A percentile compares a stretch with the other conserved stretches of the same genome.
These are phyloP conservation scores for Crotophaga sulcirostris DNA, from an alignment of 2,113 vertebrate genomes.

Conservation along the genomic window DNA sequence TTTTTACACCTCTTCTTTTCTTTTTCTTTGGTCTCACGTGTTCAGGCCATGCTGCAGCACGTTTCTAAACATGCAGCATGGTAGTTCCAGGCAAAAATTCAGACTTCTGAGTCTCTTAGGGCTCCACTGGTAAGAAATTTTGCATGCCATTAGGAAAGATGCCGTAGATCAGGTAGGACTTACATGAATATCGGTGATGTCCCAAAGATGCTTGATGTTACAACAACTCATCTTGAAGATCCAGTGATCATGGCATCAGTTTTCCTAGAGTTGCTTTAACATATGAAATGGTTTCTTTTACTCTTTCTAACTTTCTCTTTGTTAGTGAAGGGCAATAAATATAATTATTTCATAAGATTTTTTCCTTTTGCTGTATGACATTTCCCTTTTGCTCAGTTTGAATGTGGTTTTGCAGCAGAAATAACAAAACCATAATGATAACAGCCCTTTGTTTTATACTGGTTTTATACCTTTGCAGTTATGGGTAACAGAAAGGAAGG, in stretches of 20 bases:
- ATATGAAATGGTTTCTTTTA: background rate
- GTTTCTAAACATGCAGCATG: background rate
- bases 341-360: background rate
- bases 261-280: background rate
- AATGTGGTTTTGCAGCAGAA: background rate
- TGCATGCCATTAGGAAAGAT: background rate
- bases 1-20: background rate
- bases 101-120: background rate
- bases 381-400: background rate
- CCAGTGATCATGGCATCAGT: background rate
- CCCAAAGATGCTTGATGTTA: background rate
- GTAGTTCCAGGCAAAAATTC: background rate
- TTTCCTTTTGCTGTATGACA: background rate
- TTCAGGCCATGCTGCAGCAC: background rate
- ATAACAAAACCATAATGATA: background rate
- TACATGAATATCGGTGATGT: background rate
- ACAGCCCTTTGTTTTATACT: background rate
- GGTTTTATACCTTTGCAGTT: background rate
- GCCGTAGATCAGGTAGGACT: background rate
- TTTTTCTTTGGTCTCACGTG: background rate
- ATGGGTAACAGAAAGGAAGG: no score
- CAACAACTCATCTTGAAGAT: background rate
- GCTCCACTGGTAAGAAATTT: background rate
- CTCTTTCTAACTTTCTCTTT: background rate
- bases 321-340: background rate